Evolutionary conservation across 2,797 vertebrate genomes (phyloP).

Genomic region (Ctenosaura bakeri): DNA sequence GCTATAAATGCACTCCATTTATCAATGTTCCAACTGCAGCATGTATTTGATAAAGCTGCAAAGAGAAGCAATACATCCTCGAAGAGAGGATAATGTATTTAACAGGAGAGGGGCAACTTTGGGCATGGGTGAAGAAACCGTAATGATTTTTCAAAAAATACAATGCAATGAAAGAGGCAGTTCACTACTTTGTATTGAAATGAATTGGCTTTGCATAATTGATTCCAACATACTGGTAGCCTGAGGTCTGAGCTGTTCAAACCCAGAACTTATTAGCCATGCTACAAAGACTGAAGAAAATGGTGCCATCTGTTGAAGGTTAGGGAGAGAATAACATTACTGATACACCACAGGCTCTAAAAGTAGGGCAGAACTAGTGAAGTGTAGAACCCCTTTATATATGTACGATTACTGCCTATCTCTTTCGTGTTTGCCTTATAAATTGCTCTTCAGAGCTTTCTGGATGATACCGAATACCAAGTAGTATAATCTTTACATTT

Average conservation of each 20-base stretch:
- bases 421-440: constrained; percentile 61
- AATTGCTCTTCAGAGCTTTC: constrained; percentile 63
- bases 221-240: constrained; percentile 63
- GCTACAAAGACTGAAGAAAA: constrained; percentile 59
- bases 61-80: constrained; percentile 40
- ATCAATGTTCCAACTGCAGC: constrained; percentile 48
- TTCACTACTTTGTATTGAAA: constrained; percentile 70
- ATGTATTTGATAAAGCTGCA: constrained; percentile 52
- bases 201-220: constrained; percentile 77
- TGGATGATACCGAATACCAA: constrained; percentile 49
- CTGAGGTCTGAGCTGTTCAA: constrained; percentile 69
- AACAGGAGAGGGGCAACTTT: constrained; percentile 56
- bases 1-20: neutral
- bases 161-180: constrained; percentile 60
- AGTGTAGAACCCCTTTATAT: constrained; percentile 48
- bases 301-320: constrained; percentile 68
- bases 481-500: constrained; percentile 46
- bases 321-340: constrained; percentile 62
- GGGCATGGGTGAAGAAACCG: constrained; percentile 42
- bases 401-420: constrained; percentile 61
- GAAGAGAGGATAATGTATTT: constrained; percentile 47
- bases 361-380: constrained; percentile 64
- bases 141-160: constrained; percentile 42
- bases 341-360: constrained; percentile 56
- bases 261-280: constrained; percentile 69